phyloP scores from a whole-genome alignment of 1,140 invertebrate species.

The Heliothis virescens region DNA sequence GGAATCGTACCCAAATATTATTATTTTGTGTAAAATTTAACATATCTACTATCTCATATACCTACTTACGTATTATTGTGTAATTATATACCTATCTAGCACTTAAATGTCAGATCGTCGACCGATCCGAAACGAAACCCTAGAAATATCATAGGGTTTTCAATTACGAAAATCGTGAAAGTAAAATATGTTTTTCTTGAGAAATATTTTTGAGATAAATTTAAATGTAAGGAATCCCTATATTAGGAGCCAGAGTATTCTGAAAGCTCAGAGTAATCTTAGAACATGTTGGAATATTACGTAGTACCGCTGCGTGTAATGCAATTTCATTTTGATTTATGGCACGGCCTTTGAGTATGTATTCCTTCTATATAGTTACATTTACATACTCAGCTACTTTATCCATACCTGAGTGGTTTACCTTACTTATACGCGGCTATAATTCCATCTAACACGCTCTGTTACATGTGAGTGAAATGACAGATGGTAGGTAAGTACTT shows the following conservation, averaged over 20 bases:
- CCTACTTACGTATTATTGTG: neutral
- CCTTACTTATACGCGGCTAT: neutral
- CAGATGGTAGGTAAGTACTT: neutral
- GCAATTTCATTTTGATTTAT: conserved; percentile 45
- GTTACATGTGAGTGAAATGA: neutral
- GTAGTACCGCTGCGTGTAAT: conserved; percentile 34
- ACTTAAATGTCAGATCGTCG: neutral
- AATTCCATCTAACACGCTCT: neutral
- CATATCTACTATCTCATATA: neutral
- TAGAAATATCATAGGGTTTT: conserved; percentile 1
- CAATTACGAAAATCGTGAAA: conserved; percentile 12
- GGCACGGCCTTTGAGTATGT: conserved; percentile 19
- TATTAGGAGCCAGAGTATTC: conserved; percentile 20
- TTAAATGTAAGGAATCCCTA: conserved; percentile 29
- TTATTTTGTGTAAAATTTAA: too few species aligned
- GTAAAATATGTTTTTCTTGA: neutral
- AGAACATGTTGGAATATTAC: conserved; percentile 30
- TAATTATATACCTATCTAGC: neutral
- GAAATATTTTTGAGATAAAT: conserved; percentile 30
- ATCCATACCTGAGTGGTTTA: neutral
- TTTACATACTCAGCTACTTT: conserved; percentile 6
- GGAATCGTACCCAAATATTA: too few species aligned
- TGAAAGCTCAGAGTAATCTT: conserved; percentile 31
- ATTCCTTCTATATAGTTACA: conserved; percentile 1
- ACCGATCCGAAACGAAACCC: conserved; percentile 9